phyloP scores from a whole-genome alignment of 2,888 invertebrate species.

The Drosophila recens region DNA sequence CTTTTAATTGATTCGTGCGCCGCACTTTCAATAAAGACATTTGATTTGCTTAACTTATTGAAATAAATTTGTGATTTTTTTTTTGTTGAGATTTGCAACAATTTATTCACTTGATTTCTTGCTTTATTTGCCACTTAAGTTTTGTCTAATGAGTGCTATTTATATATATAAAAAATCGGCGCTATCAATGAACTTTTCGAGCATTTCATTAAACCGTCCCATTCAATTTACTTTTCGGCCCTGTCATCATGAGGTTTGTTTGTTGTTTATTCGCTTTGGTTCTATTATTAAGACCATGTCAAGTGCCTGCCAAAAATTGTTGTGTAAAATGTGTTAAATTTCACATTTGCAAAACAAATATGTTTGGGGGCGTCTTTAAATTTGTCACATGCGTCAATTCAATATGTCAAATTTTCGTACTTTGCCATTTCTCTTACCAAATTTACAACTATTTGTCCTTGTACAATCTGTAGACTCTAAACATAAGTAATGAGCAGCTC shows the following conservation, averaged over 20 bases:
- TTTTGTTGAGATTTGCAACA: slow-evolving; percentile 34
- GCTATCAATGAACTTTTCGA: slow-evolving; percentile 47
- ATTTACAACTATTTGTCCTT: slow-evolving; percentile 37
- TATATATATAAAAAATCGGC: no score
- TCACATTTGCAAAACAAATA: slow-evolving; percentile 46
- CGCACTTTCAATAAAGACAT: slow-evolving; percentile 52
- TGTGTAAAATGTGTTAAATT: slow-evolving; percentile 56
- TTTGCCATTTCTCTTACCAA: slow-evolving; percentile 2
- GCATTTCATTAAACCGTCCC: slow-evolving; percentile 6
- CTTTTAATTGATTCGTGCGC: slow-evolving; percentile 64
- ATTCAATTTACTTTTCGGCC: slow-evolving; percentile 30
- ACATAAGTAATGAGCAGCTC: slow-evolving; percentile 1
- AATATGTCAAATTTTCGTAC: slow-evolving; percentile 28
- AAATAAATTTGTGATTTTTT: slow-evolving; percentile 31
- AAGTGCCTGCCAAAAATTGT: slow-evolving; percentile 39
- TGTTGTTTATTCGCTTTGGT: slow-evolving; percentile 22
- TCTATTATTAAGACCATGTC: slow-evolving; percentile 61
- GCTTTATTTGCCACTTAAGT: slow-evolving; percentile 49
- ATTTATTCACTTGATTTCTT: slow-evolving; percentile 28
- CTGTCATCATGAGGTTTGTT: slow-evolving; percentile 21
- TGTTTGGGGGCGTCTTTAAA: slow-evolving; percentile 5
- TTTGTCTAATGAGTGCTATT: slow-evolving; percentile 63
- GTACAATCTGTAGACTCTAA: slow-evolving; percentile 1
- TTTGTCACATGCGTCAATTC: slow-evolving; percentile 48
- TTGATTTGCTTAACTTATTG: slow-evolving; percentile 53